Base-by-base conservation (phyloP, 1,140 invertebrate genomes). In the Calosoma granatense region DNA sequence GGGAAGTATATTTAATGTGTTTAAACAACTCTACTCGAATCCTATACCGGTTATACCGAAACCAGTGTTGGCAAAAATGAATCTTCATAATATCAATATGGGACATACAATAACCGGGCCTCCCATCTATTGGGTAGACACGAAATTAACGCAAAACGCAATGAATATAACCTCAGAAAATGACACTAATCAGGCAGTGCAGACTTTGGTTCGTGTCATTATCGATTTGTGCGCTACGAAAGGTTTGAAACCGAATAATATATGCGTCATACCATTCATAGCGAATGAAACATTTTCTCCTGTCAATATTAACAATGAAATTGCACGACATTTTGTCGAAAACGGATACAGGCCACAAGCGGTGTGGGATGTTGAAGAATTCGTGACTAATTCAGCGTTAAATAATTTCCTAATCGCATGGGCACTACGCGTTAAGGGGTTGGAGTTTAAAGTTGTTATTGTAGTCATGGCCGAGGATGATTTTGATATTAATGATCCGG, bases 401-500 rank as follows among this genome's bases (percentile, higher is more conserved):
- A 67, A 70, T 54, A 60, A 69, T 30, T 71, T 72, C 56, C 57
- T 72, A 11, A 59, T 71, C 15, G 61, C 67, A 1, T 72, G 70
- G 70, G 64, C 65, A 12, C 58, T 72, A 19, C 58, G 67, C 23
- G 67, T 71, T 4, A 72, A 72, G 59, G 70, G 70, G 0, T 59
- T 72, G 14, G 70, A 72, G 54, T 72, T 72, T 58, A 72, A 71
- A 56, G 68, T 70, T 1, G 69, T 72, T 23, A 63, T 72, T 4
- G 65, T 72, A 57, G 66, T 63, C 2, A 64, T 72, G 19, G 70
- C 71, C 51, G 64, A 70, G 3, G 69, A 68, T 22, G 69, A 69
- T 59, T 72, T 67, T 56, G 69, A 72, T 54, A 58, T 55, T 36
- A 60, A 64, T 19, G 68, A 71, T 58, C 26, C 63, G 2, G 69